A percentile compares a stretch with the other conserved stretches of the same genome.
These are phyloP conservation scores for Forbesichthys papilliferus DNA, from an alignment of 2,113 vertebrate species.

Conservation along the genomic window DNA sequence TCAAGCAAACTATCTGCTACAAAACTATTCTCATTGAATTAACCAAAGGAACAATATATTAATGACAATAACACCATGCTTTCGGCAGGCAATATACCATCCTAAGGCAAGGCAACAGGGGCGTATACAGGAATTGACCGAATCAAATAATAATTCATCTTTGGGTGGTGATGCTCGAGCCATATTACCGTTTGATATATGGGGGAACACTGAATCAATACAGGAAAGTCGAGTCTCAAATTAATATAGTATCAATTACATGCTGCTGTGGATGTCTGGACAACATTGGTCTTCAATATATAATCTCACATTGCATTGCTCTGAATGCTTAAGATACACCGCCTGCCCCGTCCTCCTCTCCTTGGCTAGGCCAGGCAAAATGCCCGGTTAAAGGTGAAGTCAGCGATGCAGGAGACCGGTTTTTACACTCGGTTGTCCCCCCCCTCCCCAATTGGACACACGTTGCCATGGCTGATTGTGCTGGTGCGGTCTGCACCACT, in stretches of 20 bases:
- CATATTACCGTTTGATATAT: constrained; percentile 26
- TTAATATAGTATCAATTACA: constrained; percentile 26
- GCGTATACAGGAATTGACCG: neutral
- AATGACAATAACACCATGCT: neutral
- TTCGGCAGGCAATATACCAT: too few relatives aligned
- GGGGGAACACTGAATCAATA: constrained; percentile 12
- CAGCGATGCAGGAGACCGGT: too few relatives aligned
- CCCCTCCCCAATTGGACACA: too few relatives aligned
- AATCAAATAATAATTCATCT: constrained; percentile 8
- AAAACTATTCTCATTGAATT: neutral
- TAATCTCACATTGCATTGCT: neutral
- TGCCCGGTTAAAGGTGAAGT: neutral
- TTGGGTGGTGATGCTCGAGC: neutral
- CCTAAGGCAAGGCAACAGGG: neutral
- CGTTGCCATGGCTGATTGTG: too few relatives aligned
- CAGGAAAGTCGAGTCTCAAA: constrained; percentile 2
- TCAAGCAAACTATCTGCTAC: neutral
- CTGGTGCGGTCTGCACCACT: too few relatives aligned
- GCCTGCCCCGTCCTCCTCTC: constrained; percentile 13
- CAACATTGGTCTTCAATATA: neutral
- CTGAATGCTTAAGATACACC: constrained; percentile 8
- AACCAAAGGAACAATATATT: neutral
- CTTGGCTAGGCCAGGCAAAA: constrained; percentile 28
- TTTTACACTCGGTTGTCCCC: too few relatives aligned
- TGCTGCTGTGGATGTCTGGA: constrained; percentile 1